Evolutionary conservation across 2,113 vertebrate genomes (phyloP).

Genomic region (Lagopus leucura): DNA sequence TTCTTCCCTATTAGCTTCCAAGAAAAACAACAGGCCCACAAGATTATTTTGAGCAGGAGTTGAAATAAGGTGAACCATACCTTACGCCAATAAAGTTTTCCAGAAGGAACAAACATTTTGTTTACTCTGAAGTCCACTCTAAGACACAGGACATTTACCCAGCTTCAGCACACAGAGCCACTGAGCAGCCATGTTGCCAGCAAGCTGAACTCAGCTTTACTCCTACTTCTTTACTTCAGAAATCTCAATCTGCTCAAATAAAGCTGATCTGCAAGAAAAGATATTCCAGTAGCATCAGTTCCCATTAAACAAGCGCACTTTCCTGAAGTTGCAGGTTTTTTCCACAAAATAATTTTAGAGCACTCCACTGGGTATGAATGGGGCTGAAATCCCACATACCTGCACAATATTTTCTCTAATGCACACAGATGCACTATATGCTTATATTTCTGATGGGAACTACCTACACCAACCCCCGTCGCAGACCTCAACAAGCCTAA

Average conservation of each 20-base stretch:
- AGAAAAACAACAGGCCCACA: slow-evolving; percentile 67
- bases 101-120: slow-evolving; percentile 68
- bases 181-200: neutral
- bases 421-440: neutral
- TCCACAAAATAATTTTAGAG: neutral
- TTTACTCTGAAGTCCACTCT: slow-evolving; percentile 60
- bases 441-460: neutral
- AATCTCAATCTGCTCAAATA: neutral
- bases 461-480: neutral
- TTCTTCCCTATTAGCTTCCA: slow-evolving; percentile 69
- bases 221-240: neutral
- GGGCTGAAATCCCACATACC: neutral
- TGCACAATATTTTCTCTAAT: neutral
- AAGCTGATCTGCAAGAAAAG: neutral
- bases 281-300: neutral
- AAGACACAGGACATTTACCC: slow-evolving; percentile 34
- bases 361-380: neutral
- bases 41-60: slow-evolving; percentile 66
- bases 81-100: slow-evolving; percentile 54
- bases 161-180: neutral
- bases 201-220: neutral
- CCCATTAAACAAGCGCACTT: neutral
- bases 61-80: slow-evolving; percentile 57
- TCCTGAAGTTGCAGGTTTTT: neutral
- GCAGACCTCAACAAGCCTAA: neutral